Conservation (phyloP, 1,140 invertebrate species). For the Luehdorfia chinensis region DNA sequence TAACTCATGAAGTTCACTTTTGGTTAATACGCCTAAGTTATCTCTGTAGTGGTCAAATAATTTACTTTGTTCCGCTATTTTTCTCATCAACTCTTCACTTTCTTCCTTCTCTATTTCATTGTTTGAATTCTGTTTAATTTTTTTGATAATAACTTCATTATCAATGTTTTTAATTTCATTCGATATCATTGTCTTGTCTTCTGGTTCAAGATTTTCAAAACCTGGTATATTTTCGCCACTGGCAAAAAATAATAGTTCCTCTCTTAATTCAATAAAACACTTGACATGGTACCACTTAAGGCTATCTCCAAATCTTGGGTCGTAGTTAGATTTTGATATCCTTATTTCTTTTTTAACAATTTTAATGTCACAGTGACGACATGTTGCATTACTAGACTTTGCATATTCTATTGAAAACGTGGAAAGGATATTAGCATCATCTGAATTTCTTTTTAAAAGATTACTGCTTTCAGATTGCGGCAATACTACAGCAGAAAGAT, state of each 20-base stretch:
- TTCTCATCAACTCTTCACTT: neutral
- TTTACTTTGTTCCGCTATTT: slow-evolving; percentile 2
- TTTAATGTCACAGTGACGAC: slow-evolving; percentile 9
- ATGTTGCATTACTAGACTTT: slow-evolving; percentile 10
- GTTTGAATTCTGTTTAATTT: neutral
- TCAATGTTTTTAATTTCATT: slow-evolving; percentile 5
- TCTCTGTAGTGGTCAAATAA: neutral
- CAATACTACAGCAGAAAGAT: neutral
- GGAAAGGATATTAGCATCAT: neutral
- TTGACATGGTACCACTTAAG: slow-evolving; percentile 4
- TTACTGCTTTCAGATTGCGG: neutral
- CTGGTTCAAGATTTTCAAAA: slow-evolving; percentile 9
- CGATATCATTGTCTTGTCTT: slow-evolving; percentile 1
- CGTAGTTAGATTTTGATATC: slow-evolving; percentile 11
- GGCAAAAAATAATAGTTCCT: slow-evolving; percentile 5
- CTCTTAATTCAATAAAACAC: slow-evolving; percentile 4
- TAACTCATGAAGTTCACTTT: slow-evolving; percentile 4
- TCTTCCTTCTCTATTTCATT: neutral
- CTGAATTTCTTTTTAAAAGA: neutral
- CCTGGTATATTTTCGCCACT: slow-evolving; percentile 7
- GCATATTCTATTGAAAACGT: slow-evolving; percentile 13
- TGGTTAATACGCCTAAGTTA: slow-evolving; percentile 1
- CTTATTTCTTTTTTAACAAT: slow-evolving; percentile 13
- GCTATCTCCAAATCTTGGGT: slow-evolving; percentile 8
- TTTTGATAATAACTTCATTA: neutral